These are phyloP conservation scores for Zoroaster sp. DNA, from an alignment of 53 echinoderm and acorn worm species.

Conservation along the genomic window DNA sequence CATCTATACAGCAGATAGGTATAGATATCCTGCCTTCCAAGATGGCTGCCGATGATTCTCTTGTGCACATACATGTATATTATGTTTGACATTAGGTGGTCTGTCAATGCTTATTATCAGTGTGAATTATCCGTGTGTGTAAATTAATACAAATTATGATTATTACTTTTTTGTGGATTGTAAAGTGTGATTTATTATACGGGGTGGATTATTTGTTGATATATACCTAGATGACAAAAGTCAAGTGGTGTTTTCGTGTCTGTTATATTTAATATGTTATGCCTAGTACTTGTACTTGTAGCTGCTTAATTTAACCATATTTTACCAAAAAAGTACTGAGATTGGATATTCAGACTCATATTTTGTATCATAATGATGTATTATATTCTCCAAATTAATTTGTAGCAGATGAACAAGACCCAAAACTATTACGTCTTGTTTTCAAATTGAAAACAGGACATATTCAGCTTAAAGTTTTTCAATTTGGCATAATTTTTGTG, in stretches of 20 bases:
- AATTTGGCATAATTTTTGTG: too few relatives aligned
- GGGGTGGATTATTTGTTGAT: neutral
- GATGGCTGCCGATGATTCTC: too few relatives aligned
- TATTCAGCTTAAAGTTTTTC: too few relatives aligned
- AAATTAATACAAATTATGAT: neutral
- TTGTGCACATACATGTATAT: neutral
- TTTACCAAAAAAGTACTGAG: neutral
- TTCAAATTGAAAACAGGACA: neutral
- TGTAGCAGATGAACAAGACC: neutral
- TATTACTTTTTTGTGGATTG: neutral
- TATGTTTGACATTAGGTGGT: neutral
- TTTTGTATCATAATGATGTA: neutral
- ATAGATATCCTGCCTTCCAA: too few relatives aligned
- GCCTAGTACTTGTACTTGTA: neutral
- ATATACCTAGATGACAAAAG: neutral
- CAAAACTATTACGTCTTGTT: neutral
- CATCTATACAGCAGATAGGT: too few relatives aligned
- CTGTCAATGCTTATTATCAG: neutral
- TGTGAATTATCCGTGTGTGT: constrained; percentile 1
- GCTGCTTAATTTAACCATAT: neutral
- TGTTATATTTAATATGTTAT: neutral
- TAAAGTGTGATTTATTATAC: neutral
- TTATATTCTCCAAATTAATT: neutral
- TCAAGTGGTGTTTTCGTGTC: neutral
- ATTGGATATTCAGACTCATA: neutral